A percentile compares a stretch with the other conserved stretches of the same genome.
These are phyloP conservation scores for Napeogenes inachia DNA, from an alignment of 2,888 invertebrate species.

Conservation along the genomic window DNA sequence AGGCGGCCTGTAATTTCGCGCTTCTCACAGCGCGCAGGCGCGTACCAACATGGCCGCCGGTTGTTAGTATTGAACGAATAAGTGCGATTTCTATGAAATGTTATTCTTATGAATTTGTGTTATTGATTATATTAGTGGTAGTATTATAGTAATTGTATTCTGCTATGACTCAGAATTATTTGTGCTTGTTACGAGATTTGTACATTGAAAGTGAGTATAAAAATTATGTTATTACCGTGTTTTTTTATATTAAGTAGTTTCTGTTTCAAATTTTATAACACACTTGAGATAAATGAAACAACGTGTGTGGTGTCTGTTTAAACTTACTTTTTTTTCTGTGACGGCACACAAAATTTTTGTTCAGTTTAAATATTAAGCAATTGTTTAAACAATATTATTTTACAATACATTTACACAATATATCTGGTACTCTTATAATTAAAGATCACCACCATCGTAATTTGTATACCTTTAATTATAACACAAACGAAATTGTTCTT, in stretches of 20 bases:
- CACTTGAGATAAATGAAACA: too few species aligned
- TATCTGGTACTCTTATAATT: too few species aligned
- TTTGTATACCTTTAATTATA: too few species aligned
- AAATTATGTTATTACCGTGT: slow-evolving; percentile 26
- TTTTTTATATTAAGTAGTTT: background rate
- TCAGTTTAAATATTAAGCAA: too few species aligned
- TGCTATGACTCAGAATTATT: slow-evolving; percentile 56
- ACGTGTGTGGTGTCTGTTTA: too few species aligned
- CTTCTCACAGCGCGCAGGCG: slow-evolving; percentile 73
- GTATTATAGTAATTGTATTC: slow-evolving; percentile 26
- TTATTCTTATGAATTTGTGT: slow-evolving; percentile 1
- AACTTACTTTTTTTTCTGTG: too few species aligned
- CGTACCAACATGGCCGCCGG: slow-evolving; percentile 69
- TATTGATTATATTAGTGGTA: background rate
- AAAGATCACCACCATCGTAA: too few species aligned
- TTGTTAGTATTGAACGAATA: slow-evolving; percentile 24
- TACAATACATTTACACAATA: too few species aligned
- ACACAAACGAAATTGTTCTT: too few species aligned
- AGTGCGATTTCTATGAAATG: background rate
- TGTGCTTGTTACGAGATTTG: slow-evolving; percentile 58
- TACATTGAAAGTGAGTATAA: slow-evolving; percentile 59
- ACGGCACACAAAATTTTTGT: too few species aligned
- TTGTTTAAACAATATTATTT: too few species aligned
- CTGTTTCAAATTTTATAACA: too few species aligned
- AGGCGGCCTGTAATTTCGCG: slow-evolving; percentile 75